Evolutionary conservation across 2,113 vertebrate genomes (phyloP).

Genomic region (Anguilla japonica): DNA sequence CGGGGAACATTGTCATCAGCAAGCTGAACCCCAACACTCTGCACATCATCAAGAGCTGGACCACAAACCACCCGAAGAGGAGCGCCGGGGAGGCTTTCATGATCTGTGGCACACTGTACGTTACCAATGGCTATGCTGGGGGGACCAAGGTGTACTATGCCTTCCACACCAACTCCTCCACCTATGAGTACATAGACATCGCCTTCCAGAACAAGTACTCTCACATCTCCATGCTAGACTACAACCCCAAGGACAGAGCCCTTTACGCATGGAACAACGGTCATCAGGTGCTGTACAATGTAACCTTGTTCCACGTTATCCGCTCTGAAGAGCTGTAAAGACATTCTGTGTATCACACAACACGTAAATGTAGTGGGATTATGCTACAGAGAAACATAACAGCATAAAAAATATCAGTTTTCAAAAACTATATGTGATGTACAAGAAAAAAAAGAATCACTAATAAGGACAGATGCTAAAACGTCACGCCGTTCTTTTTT

Average conservation of each 20-base stretch:
- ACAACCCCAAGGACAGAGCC: constrained; percentile 94
- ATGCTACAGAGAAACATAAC: constrained; percentile 25
- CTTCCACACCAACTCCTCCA: constrained; percentile 96
- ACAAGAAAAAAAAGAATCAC: constrained; percentile 43
- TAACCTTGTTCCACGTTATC: constrained; percentile 96
- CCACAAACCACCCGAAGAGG: constrained; percentile 94
- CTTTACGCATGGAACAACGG: constrained; percentile 99
- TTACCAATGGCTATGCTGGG: constrained; percentile 95
- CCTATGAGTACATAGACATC: constrained; percentile 97
- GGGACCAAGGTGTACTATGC: constrained; percentile 97
- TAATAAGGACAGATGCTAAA: constrained; percentile 63
- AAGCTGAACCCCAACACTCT: constrained; percentile 90
- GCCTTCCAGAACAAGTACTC: constrained; percentile 96
- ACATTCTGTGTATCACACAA: neutral
- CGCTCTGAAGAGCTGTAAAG: constrained; percentile 90
- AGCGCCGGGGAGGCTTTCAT: constrained; percentile 96
- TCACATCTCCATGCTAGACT: constrained; percentile 98
- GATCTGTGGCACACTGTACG: constrained; percentile 96
- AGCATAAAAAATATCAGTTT: neutral
- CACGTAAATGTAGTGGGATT: neutral
- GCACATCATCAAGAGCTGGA: constrained; percentile 91
- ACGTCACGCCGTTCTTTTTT: constrained; percentile 57
- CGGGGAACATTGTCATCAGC: constrained; percentile 95
- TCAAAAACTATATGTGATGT: constrained; percentile 16
- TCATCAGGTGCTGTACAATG: constrained; percentile 95